Conservation (phyloP, 2,113 vertebrate genomes). For the Heteronetta atricapilla region DNA sequence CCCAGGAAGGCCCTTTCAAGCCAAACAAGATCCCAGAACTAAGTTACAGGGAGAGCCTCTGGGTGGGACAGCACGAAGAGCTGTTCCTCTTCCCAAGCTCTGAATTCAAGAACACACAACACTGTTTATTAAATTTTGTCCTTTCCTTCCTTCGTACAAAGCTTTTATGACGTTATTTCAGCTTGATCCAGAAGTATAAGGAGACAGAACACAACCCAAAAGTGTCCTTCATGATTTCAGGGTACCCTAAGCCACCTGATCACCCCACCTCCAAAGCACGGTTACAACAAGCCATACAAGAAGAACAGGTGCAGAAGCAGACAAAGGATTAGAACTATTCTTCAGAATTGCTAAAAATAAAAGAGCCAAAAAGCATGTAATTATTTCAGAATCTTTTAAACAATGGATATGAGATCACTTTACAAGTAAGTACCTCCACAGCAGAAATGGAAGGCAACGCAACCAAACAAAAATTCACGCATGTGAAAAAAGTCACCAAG, state of each 20-base stretch:
- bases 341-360: not conserved
- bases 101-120: not conserved
- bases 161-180: not conserved
- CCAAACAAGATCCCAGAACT: not conserved
- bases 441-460: not conserved
- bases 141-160: not conserved
- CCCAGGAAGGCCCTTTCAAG: not conserved
- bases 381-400: not conserved
- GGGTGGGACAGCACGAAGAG: not conserved
- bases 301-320: rapidly evolving
- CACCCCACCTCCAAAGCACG: not conserved
- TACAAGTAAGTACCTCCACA: not conserved
- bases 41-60: not conserved
- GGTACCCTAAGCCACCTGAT: not conserved
- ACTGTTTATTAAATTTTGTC: not conserved
- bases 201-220: not conserved
- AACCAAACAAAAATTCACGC: not conserved
- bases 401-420: not conserved
- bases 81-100: not conserved
- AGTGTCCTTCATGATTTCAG: not conserved
- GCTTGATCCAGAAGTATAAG: not conserved
- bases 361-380: not conserved
- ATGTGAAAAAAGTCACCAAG: not conserved
- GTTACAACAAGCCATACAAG: not conserved
- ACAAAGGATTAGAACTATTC: not conserved